Percentiles rank a stretch among this genome's conserved stretches.
These are phyloP conservation scores for Dinoponera quadriceps DNA, from an alignment of 1,140 invertebrate species.

Conservation along the genomic window DNA sequence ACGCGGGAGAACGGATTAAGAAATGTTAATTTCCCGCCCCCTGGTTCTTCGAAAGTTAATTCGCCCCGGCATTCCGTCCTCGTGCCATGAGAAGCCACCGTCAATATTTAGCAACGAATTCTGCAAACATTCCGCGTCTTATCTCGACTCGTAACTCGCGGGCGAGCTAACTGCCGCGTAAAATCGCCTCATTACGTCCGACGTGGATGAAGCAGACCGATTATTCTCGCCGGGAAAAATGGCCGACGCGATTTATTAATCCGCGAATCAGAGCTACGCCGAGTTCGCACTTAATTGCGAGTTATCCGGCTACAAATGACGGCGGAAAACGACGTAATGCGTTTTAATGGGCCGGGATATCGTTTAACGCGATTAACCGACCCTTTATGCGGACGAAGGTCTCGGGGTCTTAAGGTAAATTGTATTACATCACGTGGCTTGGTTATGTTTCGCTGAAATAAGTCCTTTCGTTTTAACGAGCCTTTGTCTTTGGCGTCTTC, in stretches of 20 bases:
- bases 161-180: background rate
- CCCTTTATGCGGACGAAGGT: slow-evolving; percentile 48
- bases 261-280: slow-evolving; percentile 19
- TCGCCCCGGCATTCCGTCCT: background rate
- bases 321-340: slow-evolving; percentile 35
- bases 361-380: slow-evolving; percentile 47
- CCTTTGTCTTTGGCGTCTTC: background rate
- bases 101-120: slow-evolving; percentile 1
- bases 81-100: background rate
- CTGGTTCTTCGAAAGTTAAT: background rate
- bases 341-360: slow-evolving; percentile 52
- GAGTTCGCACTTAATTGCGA: slow-evolving; percentile 47
- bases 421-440: slow-evolving; percentile 36
- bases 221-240: slow-evolving; percentile 26
- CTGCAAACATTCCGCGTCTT: background rate
- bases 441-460: slow-evolving; percentile 14
- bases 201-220: slow-evolving; percentile 28
- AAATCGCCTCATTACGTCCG: slow-evolving; percentile 8
- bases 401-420: slow-evolving; percentile 41
- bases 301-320: slow-evolving; percentile 47
- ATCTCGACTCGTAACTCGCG: too few species aligned
- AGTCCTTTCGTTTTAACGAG: slow-evolving; percentile 34
- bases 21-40: background rate
- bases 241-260: slow-evolving; percentile 31
- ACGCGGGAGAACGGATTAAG: background rate